Conservation (phyloP, 2,888 invertebrate genomes). For the Cephus spinipes region DNA sequence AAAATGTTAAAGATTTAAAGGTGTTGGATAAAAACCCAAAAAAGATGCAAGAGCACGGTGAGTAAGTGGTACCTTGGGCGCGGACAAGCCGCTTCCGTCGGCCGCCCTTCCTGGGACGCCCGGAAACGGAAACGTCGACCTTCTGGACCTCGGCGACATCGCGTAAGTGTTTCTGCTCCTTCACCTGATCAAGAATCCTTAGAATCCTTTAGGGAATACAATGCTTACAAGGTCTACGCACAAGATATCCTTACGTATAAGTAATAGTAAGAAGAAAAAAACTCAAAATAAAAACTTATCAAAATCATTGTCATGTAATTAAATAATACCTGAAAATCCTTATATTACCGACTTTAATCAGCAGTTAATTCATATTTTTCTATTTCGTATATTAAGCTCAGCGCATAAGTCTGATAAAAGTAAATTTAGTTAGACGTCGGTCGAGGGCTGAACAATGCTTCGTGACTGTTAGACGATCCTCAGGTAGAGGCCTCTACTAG, state of each 20-base stretch:
- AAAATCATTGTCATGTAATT: background rate
- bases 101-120: constrained; percentile 44
- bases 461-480: background rate
- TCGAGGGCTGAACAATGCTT: background rate
- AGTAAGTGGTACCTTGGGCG: constrained; percentile 52
- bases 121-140: constrained; percentile 43
- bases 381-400: background rate
- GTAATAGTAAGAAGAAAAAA: background rate
- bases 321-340: background rate
- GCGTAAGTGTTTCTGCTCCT: constrained; percentile 54
- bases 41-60: constrained; percentile 26
- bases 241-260: background rate
- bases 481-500: constrained; percentile 23
- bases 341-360: background rate
- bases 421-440: background rate
- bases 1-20: background rate
- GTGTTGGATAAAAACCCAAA: constrained; percentile 13
- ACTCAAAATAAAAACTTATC: background rate
- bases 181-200: constrained; percentile 51
- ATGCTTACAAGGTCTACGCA: background rate
- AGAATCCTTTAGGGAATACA: background rate
- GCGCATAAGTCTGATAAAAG: background rate
- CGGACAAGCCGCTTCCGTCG: constrained; percentile 46
- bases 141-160: constrained; percentile 44
- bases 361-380: background rate